Evolutionary conservation across 2,888 invertebrate species (phyloP).

Genomic region (Cactoblastis cactorum): DNA sequence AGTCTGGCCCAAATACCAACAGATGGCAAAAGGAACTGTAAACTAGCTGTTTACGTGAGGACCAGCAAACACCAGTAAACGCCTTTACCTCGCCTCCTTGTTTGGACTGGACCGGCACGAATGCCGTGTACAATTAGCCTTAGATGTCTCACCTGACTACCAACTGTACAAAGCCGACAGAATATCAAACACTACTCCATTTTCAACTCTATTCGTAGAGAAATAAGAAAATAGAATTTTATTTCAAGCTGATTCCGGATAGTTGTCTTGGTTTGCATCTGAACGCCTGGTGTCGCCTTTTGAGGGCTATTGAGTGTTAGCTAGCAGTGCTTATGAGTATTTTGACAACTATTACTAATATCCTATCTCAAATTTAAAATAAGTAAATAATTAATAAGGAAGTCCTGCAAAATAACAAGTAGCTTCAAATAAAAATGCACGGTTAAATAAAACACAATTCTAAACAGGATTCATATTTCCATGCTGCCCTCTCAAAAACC

Average conservation of each 20-base stretch:
- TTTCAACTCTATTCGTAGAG: constrained; percentile 15
- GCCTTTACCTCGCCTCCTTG: constrained; percentile 49
- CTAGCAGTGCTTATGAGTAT: constrained; percentile 11
- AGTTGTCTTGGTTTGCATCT: constrained; percentile 18
- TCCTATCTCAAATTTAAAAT: constrained; percentile 11
- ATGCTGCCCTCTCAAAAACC: constrained; percentile 54
- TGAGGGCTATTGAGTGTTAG: constrained; percentile 35
- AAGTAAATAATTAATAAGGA: background rate
- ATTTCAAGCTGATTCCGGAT: no score
- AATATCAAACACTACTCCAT: background rate
- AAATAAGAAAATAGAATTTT: background rate
- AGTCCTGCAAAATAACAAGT: background rate
- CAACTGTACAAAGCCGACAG: constrained; percentile 26
- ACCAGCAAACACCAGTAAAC: constrained; percentile 68
- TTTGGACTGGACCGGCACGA: constrained; percentile 65
- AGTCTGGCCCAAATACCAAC: constrained; percentile 15
- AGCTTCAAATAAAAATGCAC: background rate
- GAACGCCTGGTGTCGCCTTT: constrained; percentile 40
- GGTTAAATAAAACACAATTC: constrained; percentile 28
- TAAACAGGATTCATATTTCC: constrained; percentile 54
- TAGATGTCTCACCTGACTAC: constrained; percentile 56
- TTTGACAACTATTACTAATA: constrained; percentile 6
- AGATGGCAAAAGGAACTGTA: constrained; percentile 52
- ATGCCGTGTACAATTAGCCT: constrained; percentile 69
- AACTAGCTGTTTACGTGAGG: constrained; percentile 70